Evolutionary conservation across 92 coral and sea anemone species (phyloP).

Genomic region (Muricea muricata): DNA sequence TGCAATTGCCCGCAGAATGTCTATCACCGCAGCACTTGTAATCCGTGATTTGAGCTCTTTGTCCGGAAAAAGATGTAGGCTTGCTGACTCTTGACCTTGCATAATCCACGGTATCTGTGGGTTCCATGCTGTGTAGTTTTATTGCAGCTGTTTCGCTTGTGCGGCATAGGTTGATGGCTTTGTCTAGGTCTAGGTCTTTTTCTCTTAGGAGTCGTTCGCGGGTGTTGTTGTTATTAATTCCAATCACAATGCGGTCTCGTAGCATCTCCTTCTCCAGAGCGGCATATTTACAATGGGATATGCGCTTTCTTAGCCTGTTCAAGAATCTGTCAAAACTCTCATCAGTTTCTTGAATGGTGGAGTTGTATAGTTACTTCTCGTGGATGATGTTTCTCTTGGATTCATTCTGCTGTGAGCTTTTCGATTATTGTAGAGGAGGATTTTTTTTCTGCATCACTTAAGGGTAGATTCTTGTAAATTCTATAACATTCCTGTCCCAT

Average conservation of each 20-base stretch:
- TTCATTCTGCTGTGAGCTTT: constrained; percentile 62
- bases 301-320: constrained; percentile 37
- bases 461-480: constrained; percentile 30
- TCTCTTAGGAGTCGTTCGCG: neutral
- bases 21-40: neutral
- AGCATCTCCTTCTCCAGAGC: constrained; percentile 33
- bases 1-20: neutral
- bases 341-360: constrained; percentile 44
- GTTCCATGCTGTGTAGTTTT: neutral
- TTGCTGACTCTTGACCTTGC: neutral
- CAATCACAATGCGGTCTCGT: neutral
- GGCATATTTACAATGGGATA: constrained; percentile 54
- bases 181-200: neutral
- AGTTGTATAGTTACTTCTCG: constrained; percentile 62
- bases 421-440: too few species aligned
- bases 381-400: constrained; percentile 67
- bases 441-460: neutral
- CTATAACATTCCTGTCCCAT: constrained; percentile 72
- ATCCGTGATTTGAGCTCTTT: neutral
- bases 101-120: neutral
- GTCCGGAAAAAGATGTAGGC: neutral
- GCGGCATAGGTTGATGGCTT: neutral
- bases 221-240: neutral
- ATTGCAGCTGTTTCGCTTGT: neutral
- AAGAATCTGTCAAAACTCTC: constrained; percentile 55